Evolutionary conservation across 2,888 invertebrate species (phyloP).

Genomic region (Macrophya annulata): DNA sequence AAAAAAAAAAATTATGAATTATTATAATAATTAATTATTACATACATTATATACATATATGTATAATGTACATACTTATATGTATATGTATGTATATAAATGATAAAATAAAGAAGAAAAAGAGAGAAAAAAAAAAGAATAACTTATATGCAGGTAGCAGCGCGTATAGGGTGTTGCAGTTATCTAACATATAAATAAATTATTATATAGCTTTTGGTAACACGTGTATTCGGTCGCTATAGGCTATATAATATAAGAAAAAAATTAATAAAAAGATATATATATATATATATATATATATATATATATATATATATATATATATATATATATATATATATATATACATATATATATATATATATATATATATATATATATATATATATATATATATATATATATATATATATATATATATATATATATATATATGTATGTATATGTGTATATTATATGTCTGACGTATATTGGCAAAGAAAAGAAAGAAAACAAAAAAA

Average conservation of each 20-base stretch:
- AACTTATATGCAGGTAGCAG: slow-evolving; percentile 18
- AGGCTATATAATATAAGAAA: slow-evolving; percentile 64
- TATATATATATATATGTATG: slow-evolving; percentile 5
- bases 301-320: not conserved
- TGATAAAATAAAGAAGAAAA: not conserved
- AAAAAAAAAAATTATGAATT: slow-evolving; percentile 65
- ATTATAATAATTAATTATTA: slow-evolving; percentile 13
- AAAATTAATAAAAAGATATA: not conserved
- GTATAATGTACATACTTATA: not conserved
- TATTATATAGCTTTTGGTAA: slow-evolving; percentile 76
- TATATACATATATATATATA: slow-evolving; percentile 69
- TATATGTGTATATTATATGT: slow-evolving; percentile 40
- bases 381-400: not conserved
- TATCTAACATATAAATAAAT: not conserved
- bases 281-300: not conserved
- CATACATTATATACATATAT: slow-evolving; percentile 7
- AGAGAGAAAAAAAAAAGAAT: not conserved
- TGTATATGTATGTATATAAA: not conserved
- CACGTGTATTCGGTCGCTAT: slow-evolving; percentile 70
- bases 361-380: slow-evolving; percentile 61
- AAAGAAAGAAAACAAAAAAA: slow-evolving; percentile 32
- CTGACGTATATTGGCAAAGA: slow-evolving; percentile 54
- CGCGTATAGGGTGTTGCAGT: slow-evolving; percentile 2
- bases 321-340: slow-evolving; percentile 53
- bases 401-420: not conserved